These are phyloP conservation scores for Elymnias hypermnestra DNA, from an alignment of 1,140 invertebrate species.

Conservation along the genomic window DNA sequence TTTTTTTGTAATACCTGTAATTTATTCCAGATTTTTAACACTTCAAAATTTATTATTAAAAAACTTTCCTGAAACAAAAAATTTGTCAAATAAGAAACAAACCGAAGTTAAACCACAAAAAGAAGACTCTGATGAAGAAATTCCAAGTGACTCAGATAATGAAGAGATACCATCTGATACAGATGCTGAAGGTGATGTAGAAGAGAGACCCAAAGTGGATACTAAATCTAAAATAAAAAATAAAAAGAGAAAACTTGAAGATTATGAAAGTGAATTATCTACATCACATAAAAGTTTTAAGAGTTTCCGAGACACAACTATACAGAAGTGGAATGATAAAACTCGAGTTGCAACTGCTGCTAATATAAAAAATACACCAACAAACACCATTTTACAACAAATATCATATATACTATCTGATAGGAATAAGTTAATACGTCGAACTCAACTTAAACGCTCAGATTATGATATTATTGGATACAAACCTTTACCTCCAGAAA, in stretches of 20 bases:
- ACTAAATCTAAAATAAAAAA: constrained; percentile 66
- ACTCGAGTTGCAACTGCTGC: constrained; percentile 83
- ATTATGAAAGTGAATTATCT: constrained; percentile 80
- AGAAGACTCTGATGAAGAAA: constrained; percentile 77
- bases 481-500: constrained; percentile 38
- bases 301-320: constrained; percentile 84
- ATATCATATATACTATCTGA: constrained; percentile 91
- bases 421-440: constrained; percentile 84
- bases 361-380: constrained; percentile 78
- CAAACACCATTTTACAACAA: constrained; percentile 89
- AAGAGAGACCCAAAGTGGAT: constrained; percentile 19
- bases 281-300: constrained; percentile 80
- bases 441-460: constrained; percentile 88
- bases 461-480: constrained; percentile 85
- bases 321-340: constrained; percentile 96
- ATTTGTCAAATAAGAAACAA: constrained; percentile 35
- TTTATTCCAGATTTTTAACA: constrained; percentile 54
- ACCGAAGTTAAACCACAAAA: constrained; percentile 26
- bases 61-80: constrained; percentile 81
- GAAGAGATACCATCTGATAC: constrained; percentile 67
- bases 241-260: constrained; percentile 78
- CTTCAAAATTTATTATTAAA: constrained; percentile 78
- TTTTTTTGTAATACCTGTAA: not conserved
- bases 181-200: constrained; percentile 44
- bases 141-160: constrained; percentile 76